A percentile compares a stretch with the other conserved stretches of the same genome.
Evolutionary conservation across 2,797 vertebrate species (phyloP).

Genomic region (Etheostoma perlongum): DNA sequence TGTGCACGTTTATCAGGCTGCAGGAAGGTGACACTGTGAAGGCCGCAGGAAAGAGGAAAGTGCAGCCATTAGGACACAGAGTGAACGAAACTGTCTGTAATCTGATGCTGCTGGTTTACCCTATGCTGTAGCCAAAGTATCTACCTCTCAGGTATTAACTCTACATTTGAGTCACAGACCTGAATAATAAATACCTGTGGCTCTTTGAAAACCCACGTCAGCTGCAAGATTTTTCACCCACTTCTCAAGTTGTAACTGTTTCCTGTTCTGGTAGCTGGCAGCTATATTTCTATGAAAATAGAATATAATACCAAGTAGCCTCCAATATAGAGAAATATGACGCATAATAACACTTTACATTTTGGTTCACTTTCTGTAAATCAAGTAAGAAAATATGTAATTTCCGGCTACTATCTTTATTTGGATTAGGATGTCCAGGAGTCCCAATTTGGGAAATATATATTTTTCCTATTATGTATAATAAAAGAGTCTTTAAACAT

Average conservation of each 20-base stretch:
- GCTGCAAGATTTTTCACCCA: background rate
- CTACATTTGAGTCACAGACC: too few relatives aligned
- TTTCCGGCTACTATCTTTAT: background rate
- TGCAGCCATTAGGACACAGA: background rate
- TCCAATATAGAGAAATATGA: background rate
- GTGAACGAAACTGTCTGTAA: background rate
- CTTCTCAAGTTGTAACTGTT: background rate
- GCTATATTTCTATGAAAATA: background rate
- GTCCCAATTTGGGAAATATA: too few relatives aligned
- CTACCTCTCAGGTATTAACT: too few relatives aligned
- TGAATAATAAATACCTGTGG: background rate
- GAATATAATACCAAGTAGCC: background rate
- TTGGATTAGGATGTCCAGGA: background rate
- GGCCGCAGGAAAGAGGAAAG: conserved; percentile 8
- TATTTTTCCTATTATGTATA: too few relatives aligned
- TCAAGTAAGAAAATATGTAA: too few relatives aligned
- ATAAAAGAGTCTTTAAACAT: too few relatives aligned
- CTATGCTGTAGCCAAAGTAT: too few relatives aligned
- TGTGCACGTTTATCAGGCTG: conserved; percentile 18
- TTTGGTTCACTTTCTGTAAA: background rate
- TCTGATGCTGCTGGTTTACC: background rate
- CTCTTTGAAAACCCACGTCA: background rate
- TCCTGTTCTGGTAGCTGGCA: background rate
- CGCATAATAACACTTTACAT: background rate
- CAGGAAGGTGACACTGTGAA: conserved; percentile 8